phyloP scores from a whole-genome alignment of 2,888 invertebrate genomes.

The Chloromyia formosa region DNA sequence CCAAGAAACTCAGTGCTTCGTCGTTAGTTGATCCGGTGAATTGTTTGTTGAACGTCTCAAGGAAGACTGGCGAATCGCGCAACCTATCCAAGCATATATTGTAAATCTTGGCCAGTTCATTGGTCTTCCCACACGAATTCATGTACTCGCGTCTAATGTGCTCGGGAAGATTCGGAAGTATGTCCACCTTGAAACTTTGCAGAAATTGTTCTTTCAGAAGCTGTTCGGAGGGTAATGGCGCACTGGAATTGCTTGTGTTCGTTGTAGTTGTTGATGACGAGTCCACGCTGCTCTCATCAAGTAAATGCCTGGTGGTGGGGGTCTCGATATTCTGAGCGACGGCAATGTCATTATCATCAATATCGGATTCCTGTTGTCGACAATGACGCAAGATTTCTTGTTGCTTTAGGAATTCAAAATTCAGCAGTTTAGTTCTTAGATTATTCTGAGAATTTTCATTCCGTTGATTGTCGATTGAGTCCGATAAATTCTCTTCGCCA shows the following conservation, averaged over 20 bases:
- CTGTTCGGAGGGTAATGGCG: neutral
- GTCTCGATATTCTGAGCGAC: neutral
- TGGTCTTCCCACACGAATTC: neutral
- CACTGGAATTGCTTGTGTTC: neutral
- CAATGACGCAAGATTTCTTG: constrained; percentile 36
- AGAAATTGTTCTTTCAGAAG: constrained; percentile 10
- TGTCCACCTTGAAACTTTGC: constrained; percentile 18
- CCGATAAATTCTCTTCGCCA: neutral
- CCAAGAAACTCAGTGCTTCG: constrained; percentile 57
- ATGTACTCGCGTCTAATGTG: constrained; percentile 5
- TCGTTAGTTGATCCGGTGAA: constrained; percentile 51
- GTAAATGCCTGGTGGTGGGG: neutral
- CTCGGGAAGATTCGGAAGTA: constrained; percentile 22
- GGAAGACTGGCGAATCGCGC: neutral
- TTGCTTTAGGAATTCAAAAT: constrained; percentile 14
- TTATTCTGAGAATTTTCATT: neutral
- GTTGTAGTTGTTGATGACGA: constrained; percentile 14
- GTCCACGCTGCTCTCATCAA: constrained; percentile 26
- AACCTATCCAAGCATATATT: constrained; percentile 28
- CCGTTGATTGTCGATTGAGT: neutral
- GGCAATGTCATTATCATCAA: constrained; percentile 11
- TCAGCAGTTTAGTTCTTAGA: constrained; percentile 24
- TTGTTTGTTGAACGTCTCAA: neutral
- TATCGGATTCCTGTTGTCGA: constrained; percentile 8
- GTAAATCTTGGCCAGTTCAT: constrained; percentile 11